Evolutionary conservation across 2,797 vertebrate species (phyloP).

Genomic region (Megalops cyprinoides): DNA sequence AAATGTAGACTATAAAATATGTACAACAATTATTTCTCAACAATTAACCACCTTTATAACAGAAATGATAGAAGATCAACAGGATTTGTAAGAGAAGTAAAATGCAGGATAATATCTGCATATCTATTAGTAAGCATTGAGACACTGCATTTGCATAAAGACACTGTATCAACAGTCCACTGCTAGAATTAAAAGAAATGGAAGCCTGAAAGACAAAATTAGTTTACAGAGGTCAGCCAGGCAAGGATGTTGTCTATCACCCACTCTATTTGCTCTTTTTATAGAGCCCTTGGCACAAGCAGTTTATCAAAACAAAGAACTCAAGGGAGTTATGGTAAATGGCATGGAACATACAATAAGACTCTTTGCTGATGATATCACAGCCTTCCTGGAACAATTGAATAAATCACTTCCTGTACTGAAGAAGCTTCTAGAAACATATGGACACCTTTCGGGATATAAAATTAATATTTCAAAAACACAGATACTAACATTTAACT

Average conservation of each 20-base stretch:
- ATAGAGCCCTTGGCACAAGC: conserved; percentile 25
- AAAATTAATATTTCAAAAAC: neutral
- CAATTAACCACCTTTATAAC: conserved; percentile 15
- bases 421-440: conserved; percentile 2
- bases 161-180: neutral
- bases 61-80: conserved; percentile 23
- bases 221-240: neutral
- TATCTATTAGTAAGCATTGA: conserved; percentile 20
- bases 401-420: neutral
- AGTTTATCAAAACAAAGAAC: neutral
- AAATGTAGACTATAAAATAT: conserved; percentile 30
- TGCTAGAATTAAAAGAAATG: conserved; percentile 26
- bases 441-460: neutral
- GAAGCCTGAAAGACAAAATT: neutral
- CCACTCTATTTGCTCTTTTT: neutral
- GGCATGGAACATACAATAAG: neutral
- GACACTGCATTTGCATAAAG: neutral
- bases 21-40: conserved; percentile 31
- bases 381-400: conserved; percentile 2
- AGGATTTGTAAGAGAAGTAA: conserved; percentile 22
- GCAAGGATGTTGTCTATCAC: neutral
- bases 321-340: conserved; percentile 14
- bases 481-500: neutral
- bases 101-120: conserved; percentile 25
- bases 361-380: conserved; percentile 26